Conservation (phyloP, 1,140 invertebrate genomes). For the Cydia splendana region DNA sequence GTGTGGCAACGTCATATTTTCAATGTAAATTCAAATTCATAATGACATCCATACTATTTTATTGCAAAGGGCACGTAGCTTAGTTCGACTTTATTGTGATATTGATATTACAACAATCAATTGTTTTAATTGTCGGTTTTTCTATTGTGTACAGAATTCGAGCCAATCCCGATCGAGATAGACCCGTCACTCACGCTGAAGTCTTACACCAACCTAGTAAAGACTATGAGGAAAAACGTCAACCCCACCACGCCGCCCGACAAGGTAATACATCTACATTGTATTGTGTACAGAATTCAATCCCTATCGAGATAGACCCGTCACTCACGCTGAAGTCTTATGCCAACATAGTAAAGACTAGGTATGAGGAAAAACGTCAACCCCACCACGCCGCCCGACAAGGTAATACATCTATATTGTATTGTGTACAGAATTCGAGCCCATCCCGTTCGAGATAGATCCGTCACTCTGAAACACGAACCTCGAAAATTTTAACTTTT, state of each 20-base stretch:
- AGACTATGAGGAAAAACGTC: conserved; percentile 36
- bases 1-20: no score
- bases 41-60: no score
- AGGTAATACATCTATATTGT: conserved; percentile 1
- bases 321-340: conserved; percentile 42
- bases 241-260: conserved; percentile 26
- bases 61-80: no score
- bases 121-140: not conserved
- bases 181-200: conserved; percentile 50
- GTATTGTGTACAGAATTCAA: not conserved
- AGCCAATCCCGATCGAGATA: conserved; percentile 56
- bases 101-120: not conserved
- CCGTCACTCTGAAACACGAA: no score
- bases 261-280: conserved; percentile 16
- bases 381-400: conserved; percentile 29
- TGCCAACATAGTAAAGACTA: conserved; percentile 35
- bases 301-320: conserved; percentile 47
- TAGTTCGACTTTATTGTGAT: not conserved
- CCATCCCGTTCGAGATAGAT: no score
- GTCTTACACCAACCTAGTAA: conserved; percentile 31
- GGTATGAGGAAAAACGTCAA: conserved; percentile 27
- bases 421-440: not conserved
- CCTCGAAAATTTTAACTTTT: no score
- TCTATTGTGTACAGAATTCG: conserved; percentile 45
- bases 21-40: no score